Conservation (phyloP, 2,888 invertebrate species). For the Pocota personata region DNA sequence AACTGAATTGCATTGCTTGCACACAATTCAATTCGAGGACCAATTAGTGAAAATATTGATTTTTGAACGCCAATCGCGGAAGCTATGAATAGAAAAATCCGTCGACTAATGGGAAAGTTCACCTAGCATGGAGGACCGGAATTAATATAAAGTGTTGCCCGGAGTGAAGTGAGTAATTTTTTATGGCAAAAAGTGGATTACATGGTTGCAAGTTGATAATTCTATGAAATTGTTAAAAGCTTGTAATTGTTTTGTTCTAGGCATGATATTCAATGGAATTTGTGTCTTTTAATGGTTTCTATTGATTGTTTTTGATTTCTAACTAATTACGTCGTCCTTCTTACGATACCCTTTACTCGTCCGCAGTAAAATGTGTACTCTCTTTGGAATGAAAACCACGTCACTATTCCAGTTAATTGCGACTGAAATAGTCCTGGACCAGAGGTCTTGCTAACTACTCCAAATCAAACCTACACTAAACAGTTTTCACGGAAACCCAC, state of each 20-base stretch:
- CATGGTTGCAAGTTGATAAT: slow-evolving; percentile 13
- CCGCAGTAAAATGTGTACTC: too few relatives aligned
- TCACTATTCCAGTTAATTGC: too few relatives aligned
- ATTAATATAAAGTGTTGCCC: slow-evolving; percentile 21
- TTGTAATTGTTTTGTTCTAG: background rate
- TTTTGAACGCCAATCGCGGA: slow-evolving; percentile 47
- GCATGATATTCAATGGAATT: background rate
- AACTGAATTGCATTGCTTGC: background rate
- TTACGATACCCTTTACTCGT: too few relatives aligned
- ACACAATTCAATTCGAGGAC: slow-evolving; percentile 45
- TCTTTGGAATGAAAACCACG: too few relatives aligned
- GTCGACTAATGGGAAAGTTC: slow-evolving; percentile 52
- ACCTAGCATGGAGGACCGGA: background rate
- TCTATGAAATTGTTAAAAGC: slow-evolving; percentile 15
- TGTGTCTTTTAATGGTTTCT: background rate
- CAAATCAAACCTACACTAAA: too few relatives aligned
- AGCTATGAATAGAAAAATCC: slow-evolving; percentile 37
- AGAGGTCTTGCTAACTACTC: too few relatives aligned
- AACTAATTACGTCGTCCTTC: too few relatives aligned
- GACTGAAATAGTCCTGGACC: too few relatives aligned
- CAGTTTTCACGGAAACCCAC: too few relatives aligned
- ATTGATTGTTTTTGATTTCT: too few relatives aligned
- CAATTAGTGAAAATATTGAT: slow-evolving; percentile 70
- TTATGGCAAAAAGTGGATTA: background rate
- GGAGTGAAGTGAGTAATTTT: background rate